Conservation (phyloP, 2,888 invertebrate species). For the Sphinx pinastri region DNA sequence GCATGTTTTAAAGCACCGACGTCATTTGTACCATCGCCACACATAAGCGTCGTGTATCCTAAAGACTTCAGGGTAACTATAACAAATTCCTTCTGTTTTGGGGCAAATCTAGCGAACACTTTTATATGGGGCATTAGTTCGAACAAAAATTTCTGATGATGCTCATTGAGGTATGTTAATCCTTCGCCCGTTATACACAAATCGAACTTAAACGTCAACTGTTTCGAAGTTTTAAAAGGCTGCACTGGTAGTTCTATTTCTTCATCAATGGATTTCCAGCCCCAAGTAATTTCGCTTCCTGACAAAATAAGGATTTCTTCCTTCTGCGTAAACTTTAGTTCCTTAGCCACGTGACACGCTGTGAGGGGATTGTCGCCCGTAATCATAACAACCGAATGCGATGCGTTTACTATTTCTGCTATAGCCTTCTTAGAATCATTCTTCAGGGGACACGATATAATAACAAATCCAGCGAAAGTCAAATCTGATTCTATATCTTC, state of each 20-base stretch:
- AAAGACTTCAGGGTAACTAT: slow-evolving; percentile 94
- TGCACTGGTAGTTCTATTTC: slow-evolving; percentile 82
- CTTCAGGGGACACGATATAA: slow-evolving; percentile 99
- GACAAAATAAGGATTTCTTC: slow-evolving; percentile 86
- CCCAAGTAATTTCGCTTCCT: slow-evolving; percentile 82
- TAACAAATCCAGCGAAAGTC: slow-evolving; percentile 97
- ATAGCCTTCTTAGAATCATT: slow-evolving; percentile 97
- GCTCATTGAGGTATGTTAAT: slow-evolving; percentile 86
- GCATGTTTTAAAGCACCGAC: slow-evolving; percentile 99
- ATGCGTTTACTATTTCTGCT: slow-evolving; percentile 95
- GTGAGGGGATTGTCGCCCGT: slow-evolving; percentile 99
- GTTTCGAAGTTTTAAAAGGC: slow-evolving; percentile 73
- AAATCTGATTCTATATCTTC: slow-evolving; percentile 95
- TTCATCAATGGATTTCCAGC: slow-evolving; percentile 91
- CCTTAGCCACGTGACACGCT: slow-evolving; percentile 98
- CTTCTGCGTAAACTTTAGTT: slow-evolving; percentile 94
- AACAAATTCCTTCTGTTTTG: slow-evolving; percentile 99
- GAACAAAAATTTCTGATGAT: slow-evolving; percentile 85
- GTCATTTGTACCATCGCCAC: slow-evolving; percentile 99
- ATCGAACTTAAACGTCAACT: slow-evolving; percentile 90
- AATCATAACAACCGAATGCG: slow-evolving; percentile 99
- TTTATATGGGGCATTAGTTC: slow-evolving; percentile 92
- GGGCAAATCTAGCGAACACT: slow-evolving; percentile 98
- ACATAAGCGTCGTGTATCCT: slow-evolving; percentile 98
- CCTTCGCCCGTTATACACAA: slow-evolving; percentile 98